Percentiles rank a stretch among this genome's conserved stretches.
Conservation (phyloP, 2,797 vertebrate genomes). For the Halcyon badia region DNA sequence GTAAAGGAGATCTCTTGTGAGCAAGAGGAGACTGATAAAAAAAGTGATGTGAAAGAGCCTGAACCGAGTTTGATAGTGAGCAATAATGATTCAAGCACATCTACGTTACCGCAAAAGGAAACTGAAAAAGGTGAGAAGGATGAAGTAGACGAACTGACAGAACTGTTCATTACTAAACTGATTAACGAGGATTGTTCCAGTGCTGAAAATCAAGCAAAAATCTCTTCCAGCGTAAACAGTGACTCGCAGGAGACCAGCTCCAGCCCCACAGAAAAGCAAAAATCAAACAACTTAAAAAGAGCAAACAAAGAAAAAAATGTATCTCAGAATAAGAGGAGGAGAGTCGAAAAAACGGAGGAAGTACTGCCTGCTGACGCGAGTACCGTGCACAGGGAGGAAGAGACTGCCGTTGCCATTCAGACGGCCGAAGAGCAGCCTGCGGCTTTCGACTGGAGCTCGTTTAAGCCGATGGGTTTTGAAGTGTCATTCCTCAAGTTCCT, state of each 20-base stretch:
- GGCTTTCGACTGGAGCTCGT: conserved; percentile 87
- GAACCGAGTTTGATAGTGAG: conserved; percentile 20
- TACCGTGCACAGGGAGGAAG: conserved; percentile 78
- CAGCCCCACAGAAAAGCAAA: conserved; percentile 79
- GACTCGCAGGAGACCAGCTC: conserved; percentile 75
- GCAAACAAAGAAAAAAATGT: conserved; percentile 80
- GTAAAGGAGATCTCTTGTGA: conserved; percentile 78
- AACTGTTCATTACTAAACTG: conserved; percentile 85
- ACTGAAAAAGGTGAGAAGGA: conserved; percentile 81
- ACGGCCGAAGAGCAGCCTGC: conserved; percentile 82
- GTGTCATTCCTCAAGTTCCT: conserved; percentile 96
- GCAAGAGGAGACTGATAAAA: conserved; percentile 60
- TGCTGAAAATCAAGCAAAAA: conserved; percentile 76
- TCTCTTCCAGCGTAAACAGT: conserved; percentile 72
- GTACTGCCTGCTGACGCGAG: conserved; percentile 47
- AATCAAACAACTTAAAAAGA: conserved; percentile 78
- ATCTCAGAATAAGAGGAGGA: conserved; percentile 81
- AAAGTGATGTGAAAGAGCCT: conserved; percentile 70
- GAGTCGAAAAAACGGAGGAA: conserved; percentile 74
- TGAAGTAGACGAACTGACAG: conserved; percentile 85
- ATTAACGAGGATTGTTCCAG: conserved; percentile 82
- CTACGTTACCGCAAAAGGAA: conserved; percentile 70
- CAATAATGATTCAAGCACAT: conserved; percentile 72
- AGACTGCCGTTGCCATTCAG: conserved; percentile 81
- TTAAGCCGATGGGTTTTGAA: conserved; percentile 98